phyloP scores from a whole-genome alignment of 2,888 invertebrate species.

The Drosophila borealis region DNA sequence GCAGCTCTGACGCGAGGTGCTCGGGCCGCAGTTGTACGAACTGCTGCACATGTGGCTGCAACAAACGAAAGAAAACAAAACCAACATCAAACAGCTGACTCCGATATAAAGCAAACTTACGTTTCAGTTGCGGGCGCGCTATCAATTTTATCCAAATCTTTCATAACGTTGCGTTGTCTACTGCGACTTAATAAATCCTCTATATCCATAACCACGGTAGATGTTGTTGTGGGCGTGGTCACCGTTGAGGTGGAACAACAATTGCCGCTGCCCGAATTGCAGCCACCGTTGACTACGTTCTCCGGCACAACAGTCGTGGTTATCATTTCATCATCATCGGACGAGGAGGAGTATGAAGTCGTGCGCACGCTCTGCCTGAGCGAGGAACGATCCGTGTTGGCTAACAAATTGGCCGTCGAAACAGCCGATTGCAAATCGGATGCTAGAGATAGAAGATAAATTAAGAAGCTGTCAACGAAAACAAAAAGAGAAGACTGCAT shows the following conservation, averaged over 20 bases:
- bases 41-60: conserved; percentile 85
- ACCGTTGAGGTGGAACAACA: conserved; percentile 80
- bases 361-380: conserved; percentile 72
- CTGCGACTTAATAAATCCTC: conserved; percentile 86
- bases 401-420: conserved; percentile 82
- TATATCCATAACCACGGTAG: conserved; percentile 87
- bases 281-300: conserved; percentile 37
- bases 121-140: conserved; percentile 50
- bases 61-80: neutral
- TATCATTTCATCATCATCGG: conserved; percentile 83
- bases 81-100: rapidly evolving
- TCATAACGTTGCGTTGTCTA: conserved; percentile 56
- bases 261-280: conserved; percentile 79
- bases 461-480: neutral
- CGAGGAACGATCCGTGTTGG: conserved; percentile 67
- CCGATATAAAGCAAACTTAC: conserved; percentile 11
- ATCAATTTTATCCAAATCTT: conserved; percentile 61
- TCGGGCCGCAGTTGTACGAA: conserved; percentile 86
- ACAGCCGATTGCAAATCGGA: conserved; percentile 81
- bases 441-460: conserved; percentile 17
- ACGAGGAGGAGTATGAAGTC: conserved; percentile 82
- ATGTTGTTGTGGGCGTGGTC: conserved; percentile 72
- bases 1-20: conserved; percentile 85
- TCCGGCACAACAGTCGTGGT: conserved; percentile 55
- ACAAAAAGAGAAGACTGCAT: conserved; percentile 22